Evolutionary conservation across 2,888 invertebrate genomes (phyloP).

Genomic region (Drosophila nigritarsus): DNA sequence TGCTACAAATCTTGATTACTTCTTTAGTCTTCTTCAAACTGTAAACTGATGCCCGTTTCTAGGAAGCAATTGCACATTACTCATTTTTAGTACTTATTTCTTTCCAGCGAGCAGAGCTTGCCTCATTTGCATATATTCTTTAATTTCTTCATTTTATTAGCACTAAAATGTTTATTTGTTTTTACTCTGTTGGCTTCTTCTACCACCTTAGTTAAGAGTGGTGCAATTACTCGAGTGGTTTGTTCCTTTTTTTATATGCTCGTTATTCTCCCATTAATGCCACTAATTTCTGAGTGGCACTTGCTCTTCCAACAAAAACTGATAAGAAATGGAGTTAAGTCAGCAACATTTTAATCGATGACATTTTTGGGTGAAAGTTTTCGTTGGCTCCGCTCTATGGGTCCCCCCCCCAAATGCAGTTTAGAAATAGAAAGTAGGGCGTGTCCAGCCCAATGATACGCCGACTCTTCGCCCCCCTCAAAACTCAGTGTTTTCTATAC

Average conservation of each 20-base stretch:
- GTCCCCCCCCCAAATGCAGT: constrained; percentile 29
- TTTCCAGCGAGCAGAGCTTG: not conserved
- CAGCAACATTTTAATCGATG: constrained; percentile 60
- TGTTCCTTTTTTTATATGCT: constrained; percentile 48
- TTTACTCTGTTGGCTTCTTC: constrained; percentile 28
- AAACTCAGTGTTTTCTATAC: constrained; percentile 7
- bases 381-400: constrained; percentile 4
- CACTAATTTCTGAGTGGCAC: constrained; percentile 42
- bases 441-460: constrained; percentile 43
- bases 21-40: constrained; percentile 3
- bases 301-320: constrained; percentile 35
- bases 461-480: not conserved
- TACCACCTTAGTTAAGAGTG: constrained; percentile 38
- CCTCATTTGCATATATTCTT: constrained; percentile 58
- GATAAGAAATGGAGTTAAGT: constrained; percentile 61
- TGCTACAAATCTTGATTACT: constrained; percentile 20
- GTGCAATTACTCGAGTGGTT: constrained; percentile 59
- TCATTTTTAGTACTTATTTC: constrained; percentile 19
- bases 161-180: constrained; percentile 62
- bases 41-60: constrained; percentile 2
- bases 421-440: constrained; percentile 79
- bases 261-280: constrained; percentile 58
- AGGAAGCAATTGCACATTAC: constrained; percentile 24
- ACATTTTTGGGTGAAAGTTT: constrained; percentile 77
- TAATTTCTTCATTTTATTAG: constrained; percentile 54